These are phyloP conservation scores for Leptothorax acervorum DNA, from an alignment of 2,888 invertebrate genomes.

Conservation along the genomic window DNA sequence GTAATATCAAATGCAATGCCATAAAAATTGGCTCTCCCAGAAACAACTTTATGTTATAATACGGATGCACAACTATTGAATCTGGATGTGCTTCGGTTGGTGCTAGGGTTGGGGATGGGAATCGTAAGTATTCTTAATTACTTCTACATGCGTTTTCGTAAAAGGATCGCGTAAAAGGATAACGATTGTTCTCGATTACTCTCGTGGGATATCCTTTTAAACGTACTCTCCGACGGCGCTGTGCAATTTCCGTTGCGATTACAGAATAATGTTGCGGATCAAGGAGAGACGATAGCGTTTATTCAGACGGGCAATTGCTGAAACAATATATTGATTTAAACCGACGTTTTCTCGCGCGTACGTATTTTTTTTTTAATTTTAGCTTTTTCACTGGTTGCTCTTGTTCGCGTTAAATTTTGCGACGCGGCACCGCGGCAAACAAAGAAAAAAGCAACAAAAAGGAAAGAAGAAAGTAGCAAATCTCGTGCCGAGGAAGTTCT, in stretches of 20 bases:
- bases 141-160: background rate
- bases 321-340: slow-evolving; percentile 30
- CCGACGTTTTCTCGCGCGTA: background rate
- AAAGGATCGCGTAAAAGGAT: background rate
- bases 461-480: background rate
- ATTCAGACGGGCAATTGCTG: slow-evolving; percentile 8
- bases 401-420: slow-evolving; percentile 4
- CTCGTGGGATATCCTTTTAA: background rate
- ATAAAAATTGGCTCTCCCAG: background rate
- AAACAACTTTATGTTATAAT: background rate
- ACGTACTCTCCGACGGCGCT: background rate
- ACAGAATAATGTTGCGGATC: background rate
- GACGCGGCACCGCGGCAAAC: background rate
- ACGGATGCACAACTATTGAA: background rate
- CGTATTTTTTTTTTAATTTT: slow-evolving; percentile 18
- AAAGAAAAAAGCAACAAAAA: background rate
- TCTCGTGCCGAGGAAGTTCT: background rate
- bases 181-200: slow-evolving; percentile 9
- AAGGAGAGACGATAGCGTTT: background rate
- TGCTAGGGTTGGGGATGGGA: background rate
- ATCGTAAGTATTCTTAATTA: slow-evolving; percentile 9
- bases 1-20: slow-evolving; percentile 6
- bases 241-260: slow-evolving; percentile 20
- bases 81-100: background rate
- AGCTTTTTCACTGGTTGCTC: background rate